Evolutionary conservation across 2,113 vertebrate species (phyloP).

Genomic region (Eurypyga helias): DNA sequence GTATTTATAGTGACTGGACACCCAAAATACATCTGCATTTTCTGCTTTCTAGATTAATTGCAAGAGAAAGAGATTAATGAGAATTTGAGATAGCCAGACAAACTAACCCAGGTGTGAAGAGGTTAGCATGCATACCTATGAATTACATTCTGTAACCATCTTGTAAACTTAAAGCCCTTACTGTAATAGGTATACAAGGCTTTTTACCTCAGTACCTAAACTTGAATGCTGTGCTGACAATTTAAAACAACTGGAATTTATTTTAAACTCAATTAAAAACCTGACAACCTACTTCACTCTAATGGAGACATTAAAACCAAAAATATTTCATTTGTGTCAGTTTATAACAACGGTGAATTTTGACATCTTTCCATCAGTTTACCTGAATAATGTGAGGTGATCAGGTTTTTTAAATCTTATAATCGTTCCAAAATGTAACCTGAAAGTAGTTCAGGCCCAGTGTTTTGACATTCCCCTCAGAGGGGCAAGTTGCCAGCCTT

Average conservation of each 20-base stretch:
- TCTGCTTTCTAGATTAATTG: neutral
- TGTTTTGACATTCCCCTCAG: neutral
- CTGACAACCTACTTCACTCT: neutral
- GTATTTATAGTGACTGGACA: neutral
- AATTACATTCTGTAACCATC: neutral
- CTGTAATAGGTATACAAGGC: neutral
- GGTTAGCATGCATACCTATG: neutral
- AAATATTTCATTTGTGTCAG: neutral
- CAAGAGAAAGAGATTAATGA: neutral
- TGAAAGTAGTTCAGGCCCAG: neutral
- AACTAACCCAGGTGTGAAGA: constrained; percentile 1
- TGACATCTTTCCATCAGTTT: neutral
- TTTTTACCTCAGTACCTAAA: neutral
- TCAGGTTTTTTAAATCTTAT: neutral
- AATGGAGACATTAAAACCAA: neutral
- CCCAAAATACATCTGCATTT: neutral
- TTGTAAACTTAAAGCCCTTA: neutral
- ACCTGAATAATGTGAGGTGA: neutral
- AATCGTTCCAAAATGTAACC: neutral
- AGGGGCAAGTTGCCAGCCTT: neutral
- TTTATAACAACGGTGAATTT: neutral
- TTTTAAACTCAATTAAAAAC: neutral
- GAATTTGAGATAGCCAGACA: neutral
- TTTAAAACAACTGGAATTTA: neutral
- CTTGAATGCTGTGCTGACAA: neutral